Conservation (phyloP, 2,113 vertebrate species). For the Cyphomyrus discorhynchus region DNA sequence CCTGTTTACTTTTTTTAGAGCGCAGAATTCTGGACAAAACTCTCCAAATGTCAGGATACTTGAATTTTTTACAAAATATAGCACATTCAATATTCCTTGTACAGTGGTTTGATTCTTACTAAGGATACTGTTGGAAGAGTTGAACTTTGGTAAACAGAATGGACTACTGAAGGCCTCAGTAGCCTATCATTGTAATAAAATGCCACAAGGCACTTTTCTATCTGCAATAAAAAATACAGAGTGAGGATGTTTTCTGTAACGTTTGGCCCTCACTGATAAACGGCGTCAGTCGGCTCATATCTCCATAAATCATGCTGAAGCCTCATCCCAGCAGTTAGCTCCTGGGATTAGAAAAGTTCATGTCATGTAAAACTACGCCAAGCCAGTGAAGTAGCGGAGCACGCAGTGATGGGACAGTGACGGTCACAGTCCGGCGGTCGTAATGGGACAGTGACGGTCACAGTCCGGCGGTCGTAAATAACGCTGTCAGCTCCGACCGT, state of each 20-base stretch:
- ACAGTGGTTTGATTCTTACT: not conserved
- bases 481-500: not conserved
- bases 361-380: not conserved
- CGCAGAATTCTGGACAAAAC: not conserved
- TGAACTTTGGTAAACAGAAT: not conserved
- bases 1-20: not conserved
- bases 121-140: not conserved
- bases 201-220: not conserved
- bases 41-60: not conserved
- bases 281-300: not conserved
- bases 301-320: not conserved
- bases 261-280: not conserved
- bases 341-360: not conserved
- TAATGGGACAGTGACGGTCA: not conserved
- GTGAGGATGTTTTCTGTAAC: not conserved
- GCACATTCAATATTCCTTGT: not conserved
- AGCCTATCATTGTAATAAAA: not conserved
- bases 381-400: not conserved
- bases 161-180: not conserved
- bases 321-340: not conserved
- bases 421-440: not conserved
- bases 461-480: not conserved
- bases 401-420: not conserved
- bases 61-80: not conserved
- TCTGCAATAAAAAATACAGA: not conserved